phyloP scores from a whole-genome alignment of 2,113 vertebrate genomes.

The crab-eating macaque (Macaca fascicularis) region T2T-MFA8v1.1 NC_088392.1:7129501-7130000 shows the following conservation, averaged over 20 bases:
- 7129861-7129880: not conserved
- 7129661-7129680: not conserved
- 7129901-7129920: not conserved
- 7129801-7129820: not conserved
- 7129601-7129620: not conserved
- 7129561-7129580: not conserved
- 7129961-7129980: not conserved
- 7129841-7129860: slow-evolving; percentile 20
- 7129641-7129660: not conserved
- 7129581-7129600: rapidly evolving
- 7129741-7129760: not conserved
- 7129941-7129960: not conserved
- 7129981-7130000: not conserved
- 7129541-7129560: rapidly evolving
- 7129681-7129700: not conserved
- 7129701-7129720: not conserved
- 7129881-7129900: not conserved
- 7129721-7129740: not conserved
- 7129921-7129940: not conserved
- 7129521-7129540: rapidly evolving
- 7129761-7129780: not conserved
- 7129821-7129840: slow-evolving; percentile 42
- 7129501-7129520: rapidly evolving
- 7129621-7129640: not conserved
- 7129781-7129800: slow-evolving; percentile 23